phyloP scores from a whole-genome alignment of 2,888 invertebrate genomes.

The Cheilosia urbana region DNA sequence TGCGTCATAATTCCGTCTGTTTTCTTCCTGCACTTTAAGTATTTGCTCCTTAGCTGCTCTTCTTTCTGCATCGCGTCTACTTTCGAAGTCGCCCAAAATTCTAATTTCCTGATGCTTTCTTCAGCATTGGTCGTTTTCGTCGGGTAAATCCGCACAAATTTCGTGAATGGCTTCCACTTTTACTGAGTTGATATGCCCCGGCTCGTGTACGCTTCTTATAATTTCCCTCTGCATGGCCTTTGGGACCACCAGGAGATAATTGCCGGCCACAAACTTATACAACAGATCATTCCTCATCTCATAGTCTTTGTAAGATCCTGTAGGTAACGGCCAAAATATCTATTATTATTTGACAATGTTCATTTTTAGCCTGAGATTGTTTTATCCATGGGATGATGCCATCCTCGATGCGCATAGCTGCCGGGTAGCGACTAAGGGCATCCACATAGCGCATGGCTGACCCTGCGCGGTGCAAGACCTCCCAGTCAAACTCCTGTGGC shows the following conservation, averaged over 20 bases:
- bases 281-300: slow-evolving; percentile 5
- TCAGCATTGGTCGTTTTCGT: too few species aligned
- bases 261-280: slow-evolving; percentile 2
- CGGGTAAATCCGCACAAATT: too few species aligned
- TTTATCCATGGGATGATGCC: slow-evolving; percentile 9
- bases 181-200: too few species aligned
- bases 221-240: background rate
- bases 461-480: too few species aligned
- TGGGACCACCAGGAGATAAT: background rate
- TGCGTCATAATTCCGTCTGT: slow-evolving; percentile 38
- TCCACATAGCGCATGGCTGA: too few species aligned
- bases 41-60: slow-evolving; percentile 4
- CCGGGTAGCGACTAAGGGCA: background rate
- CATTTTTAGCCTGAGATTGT: slow-evolving; percentile 4
- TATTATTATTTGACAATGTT: background rate
- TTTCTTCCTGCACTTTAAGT: slow-evolving; percentile 50
- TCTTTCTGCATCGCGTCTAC: slow-evolving; percentile 16
- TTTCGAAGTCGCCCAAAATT: background rate
- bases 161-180: too few species aligned
- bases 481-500: slow-evolving; percentile 11
- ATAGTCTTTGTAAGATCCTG: background rate
- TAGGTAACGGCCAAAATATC: too few species aligned
- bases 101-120: background rate
- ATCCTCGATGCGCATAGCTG: background rate
- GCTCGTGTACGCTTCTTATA: slow-evolving; percentile 1